phyloP scores from a whole-genome alignment of 2,797 vertebrate genomes.

The Sorex maritimensis region DNA sequence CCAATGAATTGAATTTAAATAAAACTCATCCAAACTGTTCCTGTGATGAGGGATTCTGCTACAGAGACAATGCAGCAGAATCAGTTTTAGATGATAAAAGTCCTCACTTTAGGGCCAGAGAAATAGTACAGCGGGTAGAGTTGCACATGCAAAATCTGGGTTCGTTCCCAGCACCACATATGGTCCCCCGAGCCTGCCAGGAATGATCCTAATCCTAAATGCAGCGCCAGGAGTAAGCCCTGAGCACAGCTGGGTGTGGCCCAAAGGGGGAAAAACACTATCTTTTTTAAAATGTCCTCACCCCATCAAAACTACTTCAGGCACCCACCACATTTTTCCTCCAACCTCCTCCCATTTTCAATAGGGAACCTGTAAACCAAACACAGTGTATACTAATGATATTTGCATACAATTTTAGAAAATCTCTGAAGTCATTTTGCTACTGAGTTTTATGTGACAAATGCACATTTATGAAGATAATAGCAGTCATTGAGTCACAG shows the following conservation, averaged over 20 bases:
- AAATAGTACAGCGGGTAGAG: no score
- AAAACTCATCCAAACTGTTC: conserved; percentile 25
- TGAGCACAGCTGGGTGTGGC: no score
- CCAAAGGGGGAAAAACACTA: no score
- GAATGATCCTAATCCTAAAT: no score
- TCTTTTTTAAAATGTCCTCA: background rate
- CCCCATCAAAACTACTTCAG: conserved; percentile 21
- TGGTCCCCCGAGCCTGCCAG: no score
- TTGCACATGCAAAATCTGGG: no score
- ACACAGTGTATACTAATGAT: conserved; percentile 53
- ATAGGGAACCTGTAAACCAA: conserved; percentile 58
- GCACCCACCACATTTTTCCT: conserved; percentile 1
- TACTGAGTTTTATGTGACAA: conserved; percentile 78
- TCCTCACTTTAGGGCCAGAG: background rate
- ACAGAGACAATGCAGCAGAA: background rate
- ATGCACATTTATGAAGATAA: conserved; percentile 81
- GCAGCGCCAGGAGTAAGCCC: no score
- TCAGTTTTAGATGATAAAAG: background rate
- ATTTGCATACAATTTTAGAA: conserved; percentile 83
- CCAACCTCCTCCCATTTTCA: conserved; percentile 62
- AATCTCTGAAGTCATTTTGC: conserved; percentile 80
- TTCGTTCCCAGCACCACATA: no score
- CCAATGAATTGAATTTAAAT: conserved; percentile 48
- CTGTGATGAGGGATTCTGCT: conserved; percentile 1
- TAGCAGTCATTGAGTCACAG: conserved; percentile 68